These are phyloP conservation scores for Mormyrus iriodes DNA, from an alignment of 2,113 vertebrate genomes.

Conservation along the genomic window DNA sequence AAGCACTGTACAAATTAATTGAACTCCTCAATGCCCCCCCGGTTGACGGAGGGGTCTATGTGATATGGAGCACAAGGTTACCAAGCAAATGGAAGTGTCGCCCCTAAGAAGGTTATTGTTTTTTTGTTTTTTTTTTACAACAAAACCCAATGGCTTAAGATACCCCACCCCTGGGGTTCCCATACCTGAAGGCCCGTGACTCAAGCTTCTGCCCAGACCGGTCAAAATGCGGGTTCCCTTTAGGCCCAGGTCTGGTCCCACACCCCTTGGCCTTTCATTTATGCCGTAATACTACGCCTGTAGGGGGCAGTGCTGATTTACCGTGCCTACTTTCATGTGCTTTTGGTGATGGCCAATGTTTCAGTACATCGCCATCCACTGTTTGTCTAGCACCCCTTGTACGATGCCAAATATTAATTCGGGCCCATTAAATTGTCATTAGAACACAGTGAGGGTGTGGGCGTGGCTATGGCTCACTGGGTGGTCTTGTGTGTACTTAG, in stretches of 20 bases:
- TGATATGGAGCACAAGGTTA: neutral
- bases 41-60: neutral
- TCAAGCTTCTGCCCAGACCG: neutral
- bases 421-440: neutral
- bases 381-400: neutral
- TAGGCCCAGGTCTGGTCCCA: neutral
- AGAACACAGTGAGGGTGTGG: neutral
- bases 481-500: neutral
- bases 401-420: neutral
- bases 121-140: neutral
- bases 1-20: neutral
- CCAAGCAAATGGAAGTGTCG: neutral
- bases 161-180: neutral
- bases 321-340: neutral
- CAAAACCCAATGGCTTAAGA: neutral
- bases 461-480: neutral
- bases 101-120: neutral
- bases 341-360: neutral
- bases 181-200: too few species aligned
- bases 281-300: neutral
- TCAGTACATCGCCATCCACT: neutral
- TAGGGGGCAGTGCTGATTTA: neutral
- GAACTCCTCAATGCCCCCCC: neutral
- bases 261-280: neutral
- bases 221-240: neutral